A percentile compares a stretch with the other conserved stretches of the same genome.
phyloP scores from a whole-genome alignment of 2,797 vertebrate genomes.

The Enteromius mattozi region DNA sequence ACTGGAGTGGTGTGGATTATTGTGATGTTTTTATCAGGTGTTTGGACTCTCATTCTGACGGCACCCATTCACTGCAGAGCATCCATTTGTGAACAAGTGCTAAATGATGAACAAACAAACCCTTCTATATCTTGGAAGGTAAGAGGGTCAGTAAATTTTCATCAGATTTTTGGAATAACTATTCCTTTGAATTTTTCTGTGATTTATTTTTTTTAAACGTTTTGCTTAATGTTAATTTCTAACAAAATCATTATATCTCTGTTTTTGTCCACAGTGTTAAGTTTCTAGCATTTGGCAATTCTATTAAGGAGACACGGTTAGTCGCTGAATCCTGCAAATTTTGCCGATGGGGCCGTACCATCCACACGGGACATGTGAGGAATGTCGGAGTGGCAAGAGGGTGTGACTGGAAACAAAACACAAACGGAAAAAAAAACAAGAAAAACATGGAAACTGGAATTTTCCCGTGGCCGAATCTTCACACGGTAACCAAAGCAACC shows the following conservation, averaged over 20 bases:
- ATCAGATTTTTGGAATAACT: not conserved
- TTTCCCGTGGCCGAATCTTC: slow-evolving; percentile 74
- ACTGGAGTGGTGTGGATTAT: not conserved
- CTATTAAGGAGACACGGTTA: slow-evolving; percentile 75
- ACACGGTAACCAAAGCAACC: slow-evolving; percentile 85
- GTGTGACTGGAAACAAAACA: slow-evolving; percentile 66
- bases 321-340: slow-evolving; percentile 78
- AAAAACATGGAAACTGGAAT: slow-evolving; percentile 55
- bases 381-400: slow-evolving; percentile 73
- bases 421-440: slow-evolving; percentile 40
- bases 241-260: slow-evolving; percentile 66
- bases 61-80: not conserved
- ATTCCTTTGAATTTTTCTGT: slow-evolving; percentile 14
- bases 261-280: slow-evolving; percentile 85
- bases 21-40: not conserved
- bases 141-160: not conserved
- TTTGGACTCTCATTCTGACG: not conserved
- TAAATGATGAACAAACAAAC: not conserved
- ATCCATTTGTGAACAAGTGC: not conserved
- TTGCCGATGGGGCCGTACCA: slow-evolving; percentile 74
- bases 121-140: not conserved
- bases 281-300: slow-evolving; percentile 83
- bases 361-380: slow-evolving; percentile 70
- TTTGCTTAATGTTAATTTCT: slow-evolving; percentile 24
- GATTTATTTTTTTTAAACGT: not conserved